Conservation (phyloP, 2,113 vertebrate species). For the Narcine bancroftii region DNA sequence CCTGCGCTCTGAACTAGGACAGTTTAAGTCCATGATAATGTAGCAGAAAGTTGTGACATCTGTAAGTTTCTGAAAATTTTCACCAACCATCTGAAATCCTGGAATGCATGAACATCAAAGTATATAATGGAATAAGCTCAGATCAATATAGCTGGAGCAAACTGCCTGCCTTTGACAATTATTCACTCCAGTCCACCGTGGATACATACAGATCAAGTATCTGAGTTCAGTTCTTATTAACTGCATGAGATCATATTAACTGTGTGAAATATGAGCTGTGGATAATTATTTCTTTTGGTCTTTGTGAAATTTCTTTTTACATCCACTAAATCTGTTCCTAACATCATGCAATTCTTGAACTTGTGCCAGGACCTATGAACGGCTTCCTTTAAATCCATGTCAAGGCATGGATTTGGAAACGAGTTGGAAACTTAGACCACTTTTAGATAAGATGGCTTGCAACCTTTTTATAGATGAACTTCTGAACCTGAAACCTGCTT, state of each 20-base stretch:
- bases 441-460: not conserved
- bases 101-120: not conserved
- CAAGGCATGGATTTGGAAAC: slow-evolving; percentile 52
- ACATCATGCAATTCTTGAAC: slow-evolving; percentile 54
- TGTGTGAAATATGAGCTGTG: slow-evolving; percentile 50
- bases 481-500: not conserved
- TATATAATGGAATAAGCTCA: not conserved
- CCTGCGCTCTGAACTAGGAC: not conserved
- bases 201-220: not conserved
- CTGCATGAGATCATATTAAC: slow-evolving; percentile 44
- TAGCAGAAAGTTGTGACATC: not conserved
- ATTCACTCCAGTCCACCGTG: not conserved
- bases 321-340: slow-evolving; percentile 54
- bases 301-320: slow-evolving; percentile 51
- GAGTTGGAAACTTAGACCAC: slow-evolving; percentile 52
- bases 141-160: not conserved
- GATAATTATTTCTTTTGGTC: slow-evolving; percentile 56
- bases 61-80: not conserved
- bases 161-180: not conserved
- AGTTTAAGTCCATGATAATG: not conserved
- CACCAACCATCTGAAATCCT: not conserved
- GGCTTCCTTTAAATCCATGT: slow-evolving; percentile 47
- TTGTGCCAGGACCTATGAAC: slow-evolving; percentile 53
- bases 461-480: slow-evolving; percentile 12
- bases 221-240: not conserved